A percentile compares a stretch with the other conserved stretches of the same genome.
phyloP scores from a whole-genome alignment of 2,113 vertebrate species.

The Daboia siamensis region DNA sequence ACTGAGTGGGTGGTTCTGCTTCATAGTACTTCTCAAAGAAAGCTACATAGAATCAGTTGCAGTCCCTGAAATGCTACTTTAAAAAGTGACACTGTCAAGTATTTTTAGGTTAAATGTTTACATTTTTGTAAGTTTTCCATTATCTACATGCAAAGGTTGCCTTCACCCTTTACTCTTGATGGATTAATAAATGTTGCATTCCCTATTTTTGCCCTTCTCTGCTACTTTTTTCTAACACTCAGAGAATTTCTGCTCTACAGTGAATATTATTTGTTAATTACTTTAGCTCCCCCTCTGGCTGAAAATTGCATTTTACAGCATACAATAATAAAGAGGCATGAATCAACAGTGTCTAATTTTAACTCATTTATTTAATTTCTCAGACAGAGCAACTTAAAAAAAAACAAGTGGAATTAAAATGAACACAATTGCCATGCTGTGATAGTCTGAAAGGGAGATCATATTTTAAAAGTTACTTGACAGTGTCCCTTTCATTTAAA shows the following conservation, averaged over 20 bases:
- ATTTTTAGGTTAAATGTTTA: constrained; percentile 39
- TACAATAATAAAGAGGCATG: constrained; percentile 60
- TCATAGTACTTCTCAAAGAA: constrained; percentile 31
- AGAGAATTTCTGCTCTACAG: constrained; percentile 40
- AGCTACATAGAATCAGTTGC: constrained; percentile 35
- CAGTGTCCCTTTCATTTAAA: constrained; percentile 76
- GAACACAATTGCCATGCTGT: constrained; percentile 58
- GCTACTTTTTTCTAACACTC: constrained; percentile 22
- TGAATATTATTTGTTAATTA: constrained; percentile 39
- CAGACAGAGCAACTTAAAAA: constrained; percentile 34
- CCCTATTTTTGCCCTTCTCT: constrained; percentile 41
- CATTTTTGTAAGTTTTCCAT: constrained; percentile 46
- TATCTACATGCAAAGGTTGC: not conserved
- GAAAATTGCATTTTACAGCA: constrained; percentile 55
- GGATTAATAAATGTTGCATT: constrained; percentile 56
- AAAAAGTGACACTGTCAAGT: constrained; percentile 70
- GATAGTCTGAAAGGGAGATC: constrained; percentile 42
- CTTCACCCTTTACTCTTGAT: constrained; percentile 20
- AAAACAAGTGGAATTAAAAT: constrained; percentile 47
- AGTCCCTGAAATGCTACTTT: constrained; percentile 57
- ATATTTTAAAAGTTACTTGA: constrained; percentile 69
- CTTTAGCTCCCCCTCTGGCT: constrained; percentile 58
- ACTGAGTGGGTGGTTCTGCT: constrained; percentile 27
- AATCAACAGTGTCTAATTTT: constrained; percentile 57
- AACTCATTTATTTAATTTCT: constrained; percentile 39